phyloP scores from a whole-genome alignment of 2,888 invertebrate species.

The Machimus rusticus region DNA sequence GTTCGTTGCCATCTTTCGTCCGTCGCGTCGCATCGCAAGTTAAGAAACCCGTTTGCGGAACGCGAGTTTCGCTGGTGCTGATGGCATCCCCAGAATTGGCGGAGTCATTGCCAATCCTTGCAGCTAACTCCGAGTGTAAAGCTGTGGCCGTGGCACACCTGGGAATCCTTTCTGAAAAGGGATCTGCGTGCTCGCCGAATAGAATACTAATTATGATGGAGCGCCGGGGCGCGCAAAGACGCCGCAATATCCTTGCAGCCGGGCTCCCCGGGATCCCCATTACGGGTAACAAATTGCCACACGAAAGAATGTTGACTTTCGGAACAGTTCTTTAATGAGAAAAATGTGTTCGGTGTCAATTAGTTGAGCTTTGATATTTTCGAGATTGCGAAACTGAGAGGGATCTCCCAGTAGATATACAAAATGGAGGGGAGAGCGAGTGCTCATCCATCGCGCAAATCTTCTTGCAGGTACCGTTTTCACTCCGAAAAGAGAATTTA shows the following conservation, averaged over 20 bases:
- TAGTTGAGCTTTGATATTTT: constrained; percentile 12
- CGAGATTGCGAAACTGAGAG: background rate
- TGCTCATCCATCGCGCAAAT: background rate
- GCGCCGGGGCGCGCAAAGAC: background rate
- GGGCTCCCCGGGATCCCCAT: background rate
- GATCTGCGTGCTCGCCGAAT: background rate
- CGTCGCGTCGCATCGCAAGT: background rate
- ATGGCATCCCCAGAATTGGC: background rate
- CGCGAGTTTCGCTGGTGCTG: background rate
- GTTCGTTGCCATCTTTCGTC: background rate
- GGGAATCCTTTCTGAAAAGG: background rate
- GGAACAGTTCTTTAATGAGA: constrained; percentile 16
- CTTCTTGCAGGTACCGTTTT: background rate
- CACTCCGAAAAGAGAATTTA: background rate
- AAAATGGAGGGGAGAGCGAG: background rate
- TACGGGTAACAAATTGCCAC: constrained; percentile 1
- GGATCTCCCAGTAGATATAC: background rate
- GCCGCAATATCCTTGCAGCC: background rate
- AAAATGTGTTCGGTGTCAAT: constrained; percentile 9
- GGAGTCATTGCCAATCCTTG: background rate
- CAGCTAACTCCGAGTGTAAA: background rate
- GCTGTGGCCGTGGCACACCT: background rate
- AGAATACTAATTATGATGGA: background rate
- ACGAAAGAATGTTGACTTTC: constrained; percentile 8
- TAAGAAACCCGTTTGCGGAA: background rate